Evolutionary conservation across 1,140 invertebrate genomes (phyloP), one percentile per base, ranked within the genome.

Genomic region (Antheraea pernyi): DNA sequence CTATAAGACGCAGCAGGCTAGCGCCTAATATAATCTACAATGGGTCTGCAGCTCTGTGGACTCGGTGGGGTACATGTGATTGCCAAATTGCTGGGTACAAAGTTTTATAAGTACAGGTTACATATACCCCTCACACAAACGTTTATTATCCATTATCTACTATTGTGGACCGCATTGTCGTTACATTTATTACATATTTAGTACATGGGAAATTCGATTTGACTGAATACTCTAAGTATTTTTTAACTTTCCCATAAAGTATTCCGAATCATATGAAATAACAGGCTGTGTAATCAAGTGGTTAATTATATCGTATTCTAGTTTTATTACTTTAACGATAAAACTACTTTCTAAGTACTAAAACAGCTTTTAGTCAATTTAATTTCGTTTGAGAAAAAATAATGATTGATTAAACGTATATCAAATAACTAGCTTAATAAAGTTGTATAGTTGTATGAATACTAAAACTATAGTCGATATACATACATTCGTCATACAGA

Each of bases 81-180:
- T 83, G 84, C 83, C 83, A 89, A 90, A 91, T 90, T 88, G 87
- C 75, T 82, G 84, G 88, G 83, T 90, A 84, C 9, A 61, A 83
- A 77, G 81, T 85, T 79, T 82, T 76, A 84, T 83, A 87, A 89
- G 69, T 71, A 82, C 76, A 71, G 79, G 81, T 80, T 80, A 53
- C 36, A 61, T 75, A 68, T 73, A 70, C 72, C 67, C 65, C 67
- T 76, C 46, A 59, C 67, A 69, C 66, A 19, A 77, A 76, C 79
- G 71, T 70, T 78, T 79, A 78, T 75, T 78, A 77, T 73, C 76
- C 69, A 79, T 82, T 82, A 79, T 79, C 81, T 53, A 53, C 16
- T 42, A 0, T 42, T 42, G 39, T 59, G 9, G 18, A 61, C 30
- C 30, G 3, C 19, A 36, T 22, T 61, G 13, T 18, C 3, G 16